phyloP scores from a whole-genome alignment of 2,888 invertebrate genomes.

The Drosophila imparisetae region DNA sequence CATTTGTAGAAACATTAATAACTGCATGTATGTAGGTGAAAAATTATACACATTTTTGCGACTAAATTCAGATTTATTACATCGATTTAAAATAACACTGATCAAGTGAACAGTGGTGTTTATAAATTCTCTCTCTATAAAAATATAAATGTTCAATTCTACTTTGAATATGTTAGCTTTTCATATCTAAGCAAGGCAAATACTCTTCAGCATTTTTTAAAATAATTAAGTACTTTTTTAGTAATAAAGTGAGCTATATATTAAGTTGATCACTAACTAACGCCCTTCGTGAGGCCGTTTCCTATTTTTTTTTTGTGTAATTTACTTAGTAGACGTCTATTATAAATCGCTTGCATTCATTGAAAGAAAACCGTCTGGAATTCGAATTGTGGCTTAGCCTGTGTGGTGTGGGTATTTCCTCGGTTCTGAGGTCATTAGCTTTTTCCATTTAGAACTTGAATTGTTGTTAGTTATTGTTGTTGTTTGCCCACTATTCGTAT shows the following conservation, averaged over 20 bases:
- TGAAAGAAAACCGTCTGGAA: constrained; percentile 26
- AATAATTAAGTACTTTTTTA: neutral
- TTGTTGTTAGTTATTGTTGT: constrained; percentile 54
- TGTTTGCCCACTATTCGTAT: constrained; percentile 40
- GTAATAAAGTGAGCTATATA: too few species aligned
- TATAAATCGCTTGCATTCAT: constrained; percentile 32
- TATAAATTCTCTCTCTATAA: neutral
- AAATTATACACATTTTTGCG: too few species aligned
- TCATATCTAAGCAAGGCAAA: neutral
- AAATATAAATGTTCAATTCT: too few species aligned
- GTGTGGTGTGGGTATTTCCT: constrained; percentile 43
- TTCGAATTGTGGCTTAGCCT: constrained; percentile 14
- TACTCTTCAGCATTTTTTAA: neutral
- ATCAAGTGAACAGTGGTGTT: neutral
- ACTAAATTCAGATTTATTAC: neutral
- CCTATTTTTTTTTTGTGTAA: neutral
- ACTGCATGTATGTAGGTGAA: neutral
- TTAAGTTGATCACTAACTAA: neutral
- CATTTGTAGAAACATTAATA: neutral
- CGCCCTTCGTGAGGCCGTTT: constrained; percentile 2
- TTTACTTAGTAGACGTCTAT: neutral
- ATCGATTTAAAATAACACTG: neutral
- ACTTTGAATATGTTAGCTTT: too few species aligned
- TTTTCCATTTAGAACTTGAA: constrained; percentile 64
- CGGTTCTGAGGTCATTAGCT: constrained; percentile 69